These are phyloP conservation scores for Terrapene triunguis DNA, from an alignment of 2,113 vertebrate species.

Conservation along the genomic window DNA sequence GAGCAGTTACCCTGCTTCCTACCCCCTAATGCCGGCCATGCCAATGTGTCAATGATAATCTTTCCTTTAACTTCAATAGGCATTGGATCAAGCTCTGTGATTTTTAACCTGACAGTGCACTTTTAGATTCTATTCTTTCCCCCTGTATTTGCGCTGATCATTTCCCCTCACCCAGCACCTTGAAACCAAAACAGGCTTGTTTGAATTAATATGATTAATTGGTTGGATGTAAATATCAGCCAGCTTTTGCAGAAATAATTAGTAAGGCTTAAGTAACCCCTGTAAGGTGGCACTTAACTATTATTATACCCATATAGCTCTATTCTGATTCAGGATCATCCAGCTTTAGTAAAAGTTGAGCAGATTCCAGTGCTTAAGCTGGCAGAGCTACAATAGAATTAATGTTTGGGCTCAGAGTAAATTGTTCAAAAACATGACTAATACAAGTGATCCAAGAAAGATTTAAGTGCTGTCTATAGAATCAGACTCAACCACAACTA, in stretches of 20 bases:
- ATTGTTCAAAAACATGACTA: neutral
- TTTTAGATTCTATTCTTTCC: neutral
- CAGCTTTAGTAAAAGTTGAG: constrained; percentile 13
- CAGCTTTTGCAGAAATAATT: constrained; percentile 10
- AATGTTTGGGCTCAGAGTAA: constrained; percentile 16
- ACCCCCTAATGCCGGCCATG: no score
- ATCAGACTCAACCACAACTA: neutral
- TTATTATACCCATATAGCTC: neutral
- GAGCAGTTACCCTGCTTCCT: no score
- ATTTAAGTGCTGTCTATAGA: constrained; percentile 1
- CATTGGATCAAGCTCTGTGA: neutral
- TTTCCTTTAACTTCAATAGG: constrained; percentile 1
- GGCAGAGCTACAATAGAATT: neutral
- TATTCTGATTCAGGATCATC: neutral
- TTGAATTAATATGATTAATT: neutral
- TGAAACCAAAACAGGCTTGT: constrained; percentile 1
- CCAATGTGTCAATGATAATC: neutral
- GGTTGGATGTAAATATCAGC: constrained; percentile 14
- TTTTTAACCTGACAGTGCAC: neutral
- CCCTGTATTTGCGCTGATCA: neutral
- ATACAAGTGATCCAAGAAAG: constrained; percentile 17
- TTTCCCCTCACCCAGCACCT: neutral
- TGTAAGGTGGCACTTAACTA: neutral
- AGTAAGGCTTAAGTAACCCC: constrained; percentile 33
- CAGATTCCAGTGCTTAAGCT: neutral